These are phyloP conservation scores for Bubo bubo DNA, from an alignment of 2,113 vertebrate species.

Conservation along the genomic window DNA sequence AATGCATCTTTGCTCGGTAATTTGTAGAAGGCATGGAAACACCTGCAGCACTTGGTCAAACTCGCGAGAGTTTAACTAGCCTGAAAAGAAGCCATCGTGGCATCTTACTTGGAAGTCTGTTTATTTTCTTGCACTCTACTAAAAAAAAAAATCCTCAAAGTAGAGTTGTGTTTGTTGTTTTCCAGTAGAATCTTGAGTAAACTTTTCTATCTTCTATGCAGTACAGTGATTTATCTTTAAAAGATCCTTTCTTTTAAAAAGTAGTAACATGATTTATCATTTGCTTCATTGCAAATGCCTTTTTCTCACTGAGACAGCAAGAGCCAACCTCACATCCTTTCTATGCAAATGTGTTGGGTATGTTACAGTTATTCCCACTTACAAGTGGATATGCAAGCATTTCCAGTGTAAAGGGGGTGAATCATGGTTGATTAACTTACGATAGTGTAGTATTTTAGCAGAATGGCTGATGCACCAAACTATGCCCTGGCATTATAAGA, in stretches of 20 bases:
- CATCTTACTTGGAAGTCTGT: background rate
- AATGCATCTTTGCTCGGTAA: background rate
- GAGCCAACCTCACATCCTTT: background rate
- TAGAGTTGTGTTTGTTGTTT: background rate
- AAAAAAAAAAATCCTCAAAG: background rate
- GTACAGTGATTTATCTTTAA: background rate
- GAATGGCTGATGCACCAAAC: background rate
- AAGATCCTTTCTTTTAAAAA: background rate
- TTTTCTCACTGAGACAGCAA: background rate
- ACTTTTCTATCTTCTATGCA: background rate
- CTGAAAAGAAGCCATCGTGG: background rate
- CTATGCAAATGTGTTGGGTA: background rate
- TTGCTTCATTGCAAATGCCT: background rate
- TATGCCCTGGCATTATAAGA: background rate
- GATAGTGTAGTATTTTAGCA: background rate
- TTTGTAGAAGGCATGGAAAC: background rate
- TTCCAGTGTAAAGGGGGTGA: background rate
- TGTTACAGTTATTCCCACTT: background rate
- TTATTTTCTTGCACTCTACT: background rate
- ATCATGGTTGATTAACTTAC: rapidly evolving
- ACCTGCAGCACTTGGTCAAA: background rate
- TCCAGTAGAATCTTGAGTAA: background rate
- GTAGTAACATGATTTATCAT: rapidly evolving
- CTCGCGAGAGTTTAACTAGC: background rate
- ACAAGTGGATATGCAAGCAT: rapidly evolving